These are phyloP conservation scores for Chalcis sispes DNA, from an alignment of 2,888 invertebrate genomes.

Conservation along the genomic window DNA sequence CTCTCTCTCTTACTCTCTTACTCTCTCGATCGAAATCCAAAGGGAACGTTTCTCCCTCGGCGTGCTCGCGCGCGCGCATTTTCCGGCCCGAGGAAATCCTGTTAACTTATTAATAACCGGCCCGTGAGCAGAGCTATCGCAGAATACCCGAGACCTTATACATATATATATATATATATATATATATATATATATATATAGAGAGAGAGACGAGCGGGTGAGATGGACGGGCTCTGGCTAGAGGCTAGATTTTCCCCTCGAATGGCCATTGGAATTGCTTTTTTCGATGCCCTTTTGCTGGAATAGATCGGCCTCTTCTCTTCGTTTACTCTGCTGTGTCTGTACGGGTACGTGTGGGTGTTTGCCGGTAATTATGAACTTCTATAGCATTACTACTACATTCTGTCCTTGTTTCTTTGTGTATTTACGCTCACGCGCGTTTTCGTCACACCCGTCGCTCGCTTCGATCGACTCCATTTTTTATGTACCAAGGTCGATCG, in stretches of 20 bases:
- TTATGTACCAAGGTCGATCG: background rate
- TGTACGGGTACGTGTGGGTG: no score
- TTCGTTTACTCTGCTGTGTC: background rate
- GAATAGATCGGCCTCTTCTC: background rate
- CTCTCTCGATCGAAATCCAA: conserved; percentile 51
- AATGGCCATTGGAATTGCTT: conserved; percentile 37
- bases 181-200: background rate
- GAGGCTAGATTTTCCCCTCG: conserved; percentile 41
- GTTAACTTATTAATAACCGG: conserved; percentile 73
- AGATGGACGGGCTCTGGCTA: background rate
- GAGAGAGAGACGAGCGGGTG: no score
- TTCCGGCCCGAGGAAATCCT: conserved; percentile 70
- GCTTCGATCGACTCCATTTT: no score
- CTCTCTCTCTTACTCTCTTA: conserved; percentile 4
- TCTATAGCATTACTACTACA: background rate
- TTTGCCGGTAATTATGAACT: conserved; percentile 37
- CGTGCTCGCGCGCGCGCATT: conserved; percentile 63
- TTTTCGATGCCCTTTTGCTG: conserved; percentile 38
- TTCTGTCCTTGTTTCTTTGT: background rate
- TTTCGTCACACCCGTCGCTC: no score
- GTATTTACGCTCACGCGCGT: background rate
- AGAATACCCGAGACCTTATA: conserved; percentile 1
- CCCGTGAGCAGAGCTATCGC: conserved; percentile 46
- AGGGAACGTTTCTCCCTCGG: conserved; percentile 31
- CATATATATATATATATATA: background rate